Percentiles rank a stretch among this genome's conserved stretches.
Conservation (phyloP, 1,140 invertebrate species). For the Potamilus streckersoni region DNA sequence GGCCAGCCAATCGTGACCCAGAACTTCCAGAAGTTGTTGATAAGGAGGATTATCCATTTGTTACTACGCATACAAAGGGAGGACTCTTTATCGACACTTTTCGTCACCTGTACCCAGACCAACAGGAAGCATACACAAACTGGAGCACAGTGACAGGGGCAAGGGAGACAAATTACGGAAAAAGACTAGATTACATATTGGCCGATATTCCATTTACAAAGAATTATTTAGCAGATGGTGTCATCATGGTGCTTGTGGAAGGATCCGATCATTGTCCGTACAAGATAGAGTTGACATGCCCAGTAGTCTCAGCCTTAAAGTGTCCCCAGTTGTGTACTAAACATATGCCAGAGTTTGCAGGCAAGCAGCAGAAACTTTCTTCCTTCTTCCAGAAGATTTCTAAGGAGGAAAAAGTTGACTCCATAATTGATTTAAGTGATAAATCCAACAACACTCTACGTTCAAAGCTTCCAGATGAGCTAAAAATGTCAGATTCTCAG, state of each 20-base stretch:
- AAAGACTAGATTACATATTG: slow-evolving; percentile 73
- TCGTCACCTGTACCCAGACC: slow-evolving; percentile 69
- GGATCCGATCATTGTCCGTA: slow-evolving; percentile 76
- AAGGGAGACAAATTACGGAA: slow-evolving; percentile 73
- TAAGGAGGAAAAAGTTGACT: slow-evolving; percentile 2
- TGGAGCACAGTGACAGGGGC: slow-evolving; percentile 71
- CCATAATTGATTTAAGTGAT: too few relatives aligned
- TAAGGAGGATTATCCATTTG: slow-evolving; percentile 29
- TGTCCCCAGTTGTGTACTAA: slow-evolving; percentile 69
- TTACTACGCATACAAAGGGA: slow-evolving; percentile 40
- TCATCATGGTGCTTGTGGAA: slow-evolving; percentile 68
- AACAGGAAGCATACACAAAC: slow-evolving; percentile 70
- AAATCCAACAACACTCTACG: too few relatives aligned
- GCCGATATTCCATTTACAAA: slow-evolving; percentile 60
- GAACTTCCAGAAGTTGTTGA: slow-evolving; percentile 34
- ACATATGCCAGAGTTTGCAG: slow-evolving; percentile 71
- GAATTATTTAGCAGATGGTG: slow-evolving; percentile 59
- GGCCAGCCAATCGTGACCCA: slow-evolving; percentile 42
- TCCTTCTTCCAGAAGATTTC: slow-evolving; percentile 63
- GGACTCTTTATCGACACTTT: slow-evolving; percentile 71
- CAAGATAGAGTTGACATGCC: slow-evolving; percentile 58
- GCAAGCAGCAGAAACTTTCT: slow-evolving; percentile 70
- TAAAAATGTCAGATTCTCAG: too few relatives aligned
- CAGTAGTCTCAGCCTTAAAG: slow-evolving; percentile 52
- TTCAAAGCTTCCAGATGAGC: too few relatives aligned